Evolutionary conservation across 1,140 invertebrate species (phyloP), one percentile per base, ranked within the genome.

Genomic region (Ganaspis sp.): DNA sequence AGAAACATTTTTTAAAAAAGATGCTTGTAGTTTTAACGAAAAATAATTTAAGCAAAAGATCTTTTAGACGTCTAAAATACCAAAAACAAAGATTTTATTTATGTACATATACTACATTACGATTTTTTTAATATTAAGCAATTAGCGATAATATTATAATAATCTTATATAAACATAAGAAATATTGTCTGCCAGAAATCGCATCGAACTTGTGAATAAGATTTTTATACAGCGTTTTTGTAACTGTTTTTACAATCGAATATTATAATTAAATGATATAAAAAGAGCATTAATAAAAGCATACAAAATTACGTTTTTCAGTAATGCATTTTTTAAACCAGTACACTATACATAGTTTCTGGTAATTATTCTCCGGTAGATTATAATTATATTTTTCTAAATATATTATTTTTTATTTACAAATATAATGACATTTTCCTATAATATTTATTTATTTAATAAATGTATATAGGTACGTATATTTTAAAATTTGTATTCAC

Each of bases 181-280:
- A n/a, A 64, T 9, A 49, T n/a, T 17, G 4, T 29, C 15, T 34
- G 58, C 58, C 58, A 64, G 58, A 64, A 64, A 64, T 64, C 12
- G 58, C 58, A 64, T 64, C 58, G 58, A 64, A 64, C 8, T 64
- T 64, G 58, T 64, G 58, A 64, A 64, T 64, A 64, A 64, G 58
- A 64, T 64, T 29, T 64, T 64, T 64, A 64, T 64, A 64, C 23
- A 64, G 29, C 58, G 15, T 64, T 64, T 64, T 64, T 64, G 23
- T 64, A 34, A 73, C n/a, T 54, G 21, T 73, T 54, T n/a, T 54
- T 37, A 73, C 40, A 19, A 34, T 70, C 34, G 8, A 34, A 34
- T 45, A 49, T n/a, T 45, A 1, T 49, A 49, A 70, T 34, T 45
- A 53, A 70, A 70, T 70, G 15, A 70, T 12, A 19, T 15, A 8